These are phyloP conservation scores for Asbolus verrucosus DNA, from an alignment of 1,140 invertebrate genomes.

Conservation along the genomic window DNA sequence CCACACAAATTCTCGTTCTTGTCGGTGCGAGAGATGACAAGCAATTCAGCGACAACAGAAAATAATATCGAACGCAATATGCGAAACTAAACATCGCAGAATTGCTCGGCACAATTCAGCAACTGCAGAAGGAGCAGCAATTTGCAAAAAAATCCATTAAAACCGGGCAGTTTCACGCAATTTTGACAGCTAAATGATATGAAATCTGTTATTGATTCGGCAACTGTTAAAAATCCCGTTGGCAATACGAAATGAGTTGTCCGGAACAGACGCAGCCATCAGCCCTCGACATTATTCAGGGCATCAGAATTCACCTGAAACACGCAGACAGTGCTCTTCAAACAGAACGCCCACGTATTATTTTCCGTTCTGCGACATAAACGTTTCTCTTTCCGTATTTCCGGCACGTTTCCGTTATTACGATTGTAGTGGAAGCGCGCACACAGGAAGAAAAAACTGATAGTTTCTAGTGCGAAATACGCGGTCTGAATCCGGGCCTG, in stretches of 20 bases:
- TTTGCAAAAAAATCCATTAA: no score
- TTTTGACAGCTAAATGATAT: no score
- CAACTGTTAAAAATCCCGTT: not conserved
- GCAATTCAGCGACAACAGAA: no score
- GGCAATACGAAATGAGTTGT: slow-evolving; percentile 16
- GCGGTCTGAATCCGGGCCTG: slow-evolving; percentile 4
- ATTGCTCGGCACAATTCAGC: no score
- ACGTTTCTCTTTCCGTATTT: slow-evolving; percentile 32
- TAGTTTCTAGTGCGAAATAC: slow-evolving; percentile 25
- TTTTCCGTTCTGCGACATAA: slow-evolving; percentile 31
- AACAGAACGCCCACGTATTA: slow-evolving; percentile 30
- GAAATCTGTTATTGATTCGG: not conserved
- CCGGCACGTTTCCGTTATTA: slow-evolving; percentile 28
- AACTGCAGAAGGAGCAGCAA: no score
- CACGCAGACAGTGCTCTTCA: slow-evolving; percentile 25
- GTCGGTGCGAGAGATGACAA: no score
- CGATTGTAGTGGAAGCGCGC: slow-evolving; percentile 12
- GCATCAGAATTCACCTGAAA: slow-evolving; percentile 20
- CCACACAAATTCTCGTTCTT: no score
- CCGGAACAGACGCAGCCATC: not conserved
- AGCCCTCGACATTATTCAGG: slow-evolving; percentile 18
- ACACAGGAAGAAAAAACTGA: slow-evolving; percentile 30
- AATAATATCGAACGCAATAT: no score
- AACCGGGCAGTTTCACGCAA: no score
- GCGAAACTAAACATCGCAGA: no score